These are phyloP conservation scores for Polydesmus complanatus DNA, from an alignment of 2,888 invertebrate species.

Conservation along the genomic window DNA sequence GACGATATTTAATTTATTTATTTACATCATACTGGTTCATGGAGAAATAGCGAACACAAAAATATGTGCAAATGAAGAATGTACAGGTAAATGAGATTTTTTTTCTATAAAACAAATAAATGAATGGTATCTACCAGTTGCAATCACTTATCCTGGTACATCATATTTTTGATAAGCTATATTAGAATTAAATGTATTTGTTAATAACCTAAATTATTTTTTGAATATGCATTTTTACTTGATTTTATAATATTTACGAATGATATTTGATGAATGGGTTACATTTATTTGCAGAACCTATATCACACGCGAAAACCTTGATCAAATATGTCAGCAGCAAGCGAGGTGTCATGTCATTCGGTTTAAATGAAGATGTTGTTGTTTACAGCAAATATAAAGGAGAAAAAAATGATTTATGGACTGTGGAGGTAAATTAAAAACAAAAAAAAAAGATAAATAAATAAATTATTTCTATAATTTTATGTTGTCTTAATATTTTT, in stretches of 20 bases:
- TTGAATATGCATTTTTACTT: no score
- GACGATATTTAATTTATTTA: background rate
- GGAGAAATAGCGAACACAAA: conserved; percentile 7
- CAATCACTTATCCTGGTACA: no score
- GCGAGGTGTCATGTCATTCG: conserved; percentile 46
- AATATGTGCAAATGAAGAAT: conserved; percentile 11
- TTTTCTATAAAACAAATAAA: background rate
- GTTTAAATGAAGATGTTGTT: conserved; percentile 40
- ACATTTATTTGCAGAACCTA: conserved; percentile 40
- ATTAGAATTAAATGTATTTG: no score
- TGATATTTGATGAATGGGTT: no score
- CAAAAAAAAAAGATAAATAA: background rate
- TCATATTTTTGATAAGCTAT: no score
- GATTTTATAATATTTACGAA: no score
- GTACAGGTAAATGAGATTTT: conserved; percentile 10
- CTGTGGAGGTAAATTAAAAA: conserved; percentile 39
- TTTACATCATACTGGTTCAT: background rate
- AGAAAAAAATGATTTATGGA: conserved; percentile 46
- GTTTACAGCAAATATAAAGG: conserved; percentile 60
- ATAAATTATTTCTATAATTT: background rate
- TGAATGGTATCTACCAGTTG: background rate
- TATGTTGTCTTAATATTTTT: background rate
- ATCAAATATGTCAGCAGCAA: conserved; percentile 43
- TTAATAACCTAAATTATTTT: no score
- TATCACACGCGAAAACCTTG: conserved; percentile 48